Percentiles rank a stretch among this genome's conserved stretches.
Evolutionary conservation across 2,888 invertebrate species (phyloP).

Genomic region (Ormyrus rosae): DNA sequence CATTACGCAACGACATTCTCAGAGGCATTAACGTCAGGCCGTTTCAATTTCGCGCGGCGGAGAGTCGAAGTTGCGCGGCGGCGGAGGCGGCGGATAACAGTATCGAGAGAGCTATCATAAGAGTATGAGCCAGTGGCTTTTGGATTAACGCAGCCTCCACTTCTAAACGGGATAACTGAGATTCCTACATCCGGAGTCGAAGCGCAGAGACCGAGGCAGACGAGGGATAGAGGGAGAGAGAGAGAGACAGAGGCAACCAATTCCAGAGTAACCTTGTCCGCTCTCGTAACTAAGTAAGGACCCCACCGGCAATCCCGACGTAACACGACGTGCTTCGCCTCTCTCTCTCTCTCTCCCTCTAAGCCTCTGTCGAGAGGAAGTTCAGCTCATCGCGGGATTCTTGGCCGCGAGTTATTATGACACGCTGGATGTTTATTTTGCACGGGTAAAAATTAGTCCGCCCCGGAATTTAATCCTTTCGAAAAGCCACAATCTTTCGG

Average conservation of each 20-base stretch:
- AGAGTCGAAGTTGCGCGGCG: neutral
- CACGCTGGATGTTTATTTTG: neutral
- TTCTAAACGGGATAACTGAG: conserved; percentile 67
- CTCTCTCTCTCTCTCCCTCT: neutral
- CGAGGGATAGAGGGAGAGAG: conserved; percentile 41
- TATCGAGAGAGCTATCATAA: conserved; percentile 39
- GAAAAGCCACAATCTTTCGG: too few species aligned
- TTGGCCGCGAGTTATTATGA: neutral
- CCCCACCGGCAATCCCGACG: conserved; percentile 60
- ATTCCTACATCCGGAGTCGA: conserved; percentile 64
- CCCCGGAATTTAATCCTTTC: too few species aligned
- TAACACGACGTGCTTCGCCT: conserved; percentile 42
- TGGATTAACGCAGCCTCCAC: conserved; percentile 34
- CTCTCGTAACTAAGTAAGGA: conserved; percentile 63
- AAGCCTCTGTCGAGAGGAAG: conserved; percentile 30
- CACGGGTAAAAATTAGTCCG: too few species aligned
- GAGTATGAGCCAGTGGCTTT: conserved; percentile 43
- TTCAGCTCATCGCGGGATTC: conserved; percentile 36
- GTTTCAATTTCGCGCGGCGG: conserved; percentile 34
- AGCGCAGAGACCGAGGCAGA: neutral
- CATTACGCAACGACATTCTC: conserved; percentile 28
- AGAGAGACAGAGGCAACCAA: conserved; percentile 53
- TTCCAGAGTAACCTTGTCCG: conserved; percentile 67
- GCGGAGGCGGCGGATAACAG: neutral
- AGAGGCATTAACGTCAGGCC: conserved; percentile 26